phyloP scores from a whole-genome alignment of 1,140 invertebrate genomes.

The Planococcus citri region DNA sequence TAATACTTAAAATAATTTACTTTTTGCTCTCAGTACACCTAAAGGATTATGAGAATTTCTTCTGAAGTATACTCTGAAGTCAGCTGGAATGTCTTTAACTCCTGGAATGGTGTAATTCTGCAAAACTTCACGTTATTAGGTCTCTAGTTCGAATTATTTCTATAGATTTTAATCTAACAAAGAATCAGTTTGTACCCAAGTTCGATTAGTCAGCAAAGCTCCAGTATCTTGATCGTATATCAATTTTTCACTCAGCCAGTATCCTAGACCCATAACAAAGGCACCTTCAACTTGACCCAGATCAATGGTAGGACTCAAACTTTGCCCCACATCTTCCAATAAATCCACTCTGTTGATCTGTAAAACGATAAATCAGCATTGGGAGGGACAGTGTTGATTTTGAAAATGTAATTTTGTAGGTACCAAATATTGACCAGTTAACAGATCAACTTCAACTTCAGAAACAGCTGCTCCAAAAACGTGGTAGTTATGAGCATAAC shows the following conservation, averaged over 20 bases:
- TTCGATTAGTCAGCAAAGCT: constrained; percentile 54
- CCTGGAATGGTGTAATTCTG: constrained; percentile 69
- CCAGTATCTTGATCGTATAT: constrained; percentile 52
- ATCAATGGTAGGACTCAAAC: constrained; percentile 63
- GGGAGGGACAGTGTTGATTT: background rate
- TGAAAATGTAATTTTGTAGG: no score
- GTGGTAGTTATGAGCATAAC: constrained; percentile 27
- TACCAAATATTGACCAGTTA: constrained; percentile 51
- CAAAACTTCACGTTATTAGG: no score
- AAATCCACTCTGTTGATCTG: constrained; percentile 54
- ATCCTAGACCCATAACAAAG: constrained; percentile 75
- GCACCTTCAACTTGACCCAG: constrained; percentile 79
- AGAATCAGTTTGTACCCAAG: constrained; percentile 46
- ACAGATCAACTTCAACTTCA: constrained; percentile 61
- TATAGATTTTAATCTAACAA: no score
- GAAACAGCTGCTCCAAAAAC: constrained; percentile 47
- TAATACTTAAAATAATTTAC: constrained; percentile 38
- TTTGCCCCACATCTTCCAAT: constrained; percentile 60
- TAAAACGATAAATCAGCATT: background rate
- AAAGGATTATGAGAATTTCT: constrained; percentile 52
- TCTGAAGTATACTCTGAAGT: constrained; percentile 61
- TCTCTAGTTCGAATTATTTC: no score
- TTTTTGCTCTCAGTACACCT: constrained; percentile 67
- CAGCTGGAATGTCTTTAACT: constrained; percentile 70
- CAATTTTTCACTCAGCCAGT: constrained; percentile 61